Percentiles rank a stretch among this genome's conserved stretches.
Evolutionary conservation across 2,888 invertebrate species (phyloP).

Genomic region (Aphrophora alni): DNA sequence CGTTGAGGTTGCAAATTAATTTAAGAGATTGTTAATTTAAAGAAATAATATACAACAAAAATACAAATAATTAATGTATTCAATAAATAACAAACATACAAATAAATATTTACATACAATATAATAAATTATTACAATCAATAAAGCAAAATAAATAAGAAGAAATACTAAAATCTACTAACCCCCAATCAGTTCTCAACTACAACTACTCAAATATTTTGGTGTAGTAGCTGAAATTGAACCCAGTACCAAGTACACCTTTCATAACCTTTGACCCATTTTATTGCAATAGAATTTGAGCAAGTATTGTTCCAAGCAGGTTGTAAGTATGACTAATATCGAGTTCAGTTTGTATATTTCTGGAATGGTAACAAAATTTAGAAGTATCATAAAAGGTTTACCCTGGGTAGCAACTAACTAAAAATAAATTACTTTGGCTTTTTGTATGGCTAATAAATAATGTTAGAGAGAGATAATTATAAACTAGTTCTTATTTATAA

Average conservation of each 20-base stretch:
- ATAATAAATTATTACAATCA: neutral
- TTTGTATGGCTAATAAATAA: neutral
- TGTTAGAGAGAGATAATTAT: neutral
- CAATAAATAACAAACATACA: neutral
- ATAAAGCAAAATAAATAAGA: neutral
- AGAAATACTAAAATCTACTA: neutral
- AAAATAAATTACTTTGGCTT: conserved; percentile 9
- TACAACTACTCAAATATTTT: conserved; percentile 26
- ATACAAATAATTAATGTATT: neutral
- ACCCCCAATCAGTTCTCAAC: neutral
- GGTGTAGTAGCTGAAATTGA: conserved; percentile 32
- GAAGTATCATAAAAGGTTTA: neutral
- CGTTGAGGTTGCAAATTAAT: no score
- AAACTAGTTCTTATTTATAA: neutral
- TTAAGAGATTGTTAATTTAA: no score
- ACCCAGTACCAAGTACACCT: conserved; percentile 22
- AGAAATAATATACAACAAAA: no score
- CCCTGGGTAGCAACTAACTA: neutral
- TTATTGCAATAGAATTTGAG: neutral
- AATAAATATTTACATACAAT: neutral
- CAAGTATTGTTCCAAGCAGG: neutral
- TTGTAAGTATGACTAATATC: no score
- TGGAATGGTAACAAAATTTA: neutral
- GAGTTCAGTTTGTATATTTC: no score
- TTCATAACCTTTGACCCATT: conserved; percentile 9